phyloP scores from a whole-genome alignment of 2,797 vertebrate genomes.

The Sparidentex hasta region DNA sequence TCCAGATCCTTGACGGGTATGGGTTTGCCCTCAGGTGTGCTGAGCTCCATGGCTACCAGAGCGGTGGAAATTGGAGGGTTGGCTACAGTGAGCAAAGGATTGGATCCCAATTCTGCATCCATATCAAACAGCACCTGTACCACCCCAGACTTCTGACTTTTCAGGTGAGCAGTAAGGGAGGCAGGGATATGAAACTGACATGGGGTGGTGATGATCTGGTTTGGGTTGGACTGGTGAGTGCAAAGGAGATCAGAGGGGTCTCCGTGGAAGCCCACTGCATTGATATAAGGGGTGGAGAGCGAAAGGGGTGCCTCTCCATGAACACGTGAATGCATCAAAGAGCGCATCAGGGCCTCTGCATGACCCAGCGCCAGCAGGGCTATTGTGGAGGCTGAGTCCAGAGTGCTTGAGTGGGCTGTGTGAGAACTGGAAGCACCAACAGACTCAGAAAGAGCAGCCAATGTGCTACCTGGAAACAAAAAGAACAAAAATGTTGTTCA shows the following conservation, averaged over 20 bases:
- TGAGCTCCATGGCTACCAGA: constrained; percentile 86
- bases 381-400: constrained; percentile 38
- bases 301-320: constrained; percentile 69
- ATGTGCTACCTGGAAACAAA: constrained; percentile 76
- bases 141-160: constrained; percentile 72
- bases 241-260: constrained; percentile 81
- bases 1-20: constrained; percentile 81
- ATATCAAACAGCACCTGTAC: constrained; percentile 83
- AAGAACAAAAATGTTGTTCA: constrained; percentile 1
- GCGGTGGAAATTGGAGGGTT: constrained; percentile 82
- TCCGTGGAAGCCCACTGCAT: constrained; percentile 74
- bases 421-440: constrained; percentile 14
- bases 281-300: constrained; percentile 77
- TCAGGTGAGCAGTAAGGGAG: constrained; percentile 72
- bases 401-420: constrained; percentile 1
- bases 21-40: constrained; percentile 76
- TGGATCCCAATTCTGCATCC: constrained; percentile 56
- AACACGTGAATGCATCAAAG: constrained; percentile 74
- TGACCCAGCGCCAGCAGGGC: constrained; percentile 73
- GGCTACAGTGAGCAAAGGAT: constrained; percentile 59
- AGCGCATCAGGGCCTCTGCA: constrained; percentile 75
- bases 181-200: constrained; percentile 83
- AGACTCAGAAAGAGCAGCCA: constrained; percentile 71
- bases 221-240: constrained; percentile 22
- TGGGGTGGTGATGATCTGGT: not conserved